These are phyloP conservation scores for Zoanthus sociatus DNA, from an alignment of 92 coral and sea anemone genomes.

Conservation along the genomic window DNA sequence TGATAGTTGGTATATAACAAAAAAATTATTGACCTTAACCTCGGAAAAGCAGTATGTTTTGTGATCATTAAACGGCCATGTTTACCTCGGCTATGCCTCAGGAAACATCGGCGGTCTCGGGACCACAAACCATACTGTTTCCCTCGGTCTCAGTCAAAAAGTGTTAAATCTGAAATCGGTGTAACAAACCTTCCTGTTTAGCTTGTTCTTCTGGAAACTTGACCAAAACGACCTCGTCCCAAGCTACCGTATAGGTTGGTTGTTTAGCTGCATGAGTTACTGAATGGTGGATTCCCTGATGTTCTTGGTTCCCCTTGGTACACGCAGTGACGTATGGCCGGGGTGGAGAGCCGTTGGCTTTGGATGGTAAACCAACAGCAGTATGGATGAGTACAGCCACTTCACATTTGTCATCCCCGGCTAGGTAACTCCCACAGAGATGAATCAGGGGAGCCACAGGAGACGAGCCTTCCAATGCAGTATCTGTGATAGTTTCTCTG, in stretches of 20 bases:
- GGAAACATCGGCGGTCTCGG: no score
- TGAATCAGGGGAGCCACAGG: slow-evolving; percentile 73
- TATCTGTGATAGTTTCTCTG: slow-evolving; percentile 50
- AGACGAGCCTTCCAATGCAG: slow-evolving; percentile 69
- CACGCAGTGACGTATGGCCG: slow-evolving; percentile 92
- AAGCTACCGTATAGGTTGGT: slow-evolving; percentile 84
- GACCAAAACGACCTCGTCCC: slow-evolving; percentile 85
- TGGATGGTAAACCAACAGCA: slow-evolving; percentile 84
- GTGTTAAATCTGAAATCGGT: neutral
- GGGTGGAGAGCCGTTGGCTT: slow-evolving; percentile 79
- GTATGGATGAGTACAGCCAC: slow-evolving; percentile 85
- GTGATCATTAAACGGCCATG: no score
- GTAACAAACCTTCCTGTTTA: slow-evolving; percentile 72
- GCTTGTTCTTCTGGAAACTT: slow-evolving; percentile 72
- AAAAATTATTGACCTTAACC: no score
- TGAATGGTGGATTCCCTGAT: slow-evolving; percentile 67
- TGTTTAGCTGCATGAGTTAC: slow-evolving; percentile 84
- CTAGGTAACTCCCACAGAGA: slow-evolving; percentile 90
- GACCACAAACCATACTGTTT: neutral
- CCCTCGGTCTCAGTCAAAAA: no score
- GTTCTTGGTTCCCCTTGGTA: slow-evolving; percentile 63
- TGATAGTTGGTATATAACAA: no score
- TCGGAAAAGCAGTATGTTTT: no score
- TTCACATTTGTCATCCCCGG: slow-evolving; percentile 84
- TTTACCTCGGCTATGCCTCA: no score